These are phyloP conservation scores for Tridacna crocea DNA, from an alignment of 2,888 invertebrate genomes.

Conservation along the genomic window DNA sequence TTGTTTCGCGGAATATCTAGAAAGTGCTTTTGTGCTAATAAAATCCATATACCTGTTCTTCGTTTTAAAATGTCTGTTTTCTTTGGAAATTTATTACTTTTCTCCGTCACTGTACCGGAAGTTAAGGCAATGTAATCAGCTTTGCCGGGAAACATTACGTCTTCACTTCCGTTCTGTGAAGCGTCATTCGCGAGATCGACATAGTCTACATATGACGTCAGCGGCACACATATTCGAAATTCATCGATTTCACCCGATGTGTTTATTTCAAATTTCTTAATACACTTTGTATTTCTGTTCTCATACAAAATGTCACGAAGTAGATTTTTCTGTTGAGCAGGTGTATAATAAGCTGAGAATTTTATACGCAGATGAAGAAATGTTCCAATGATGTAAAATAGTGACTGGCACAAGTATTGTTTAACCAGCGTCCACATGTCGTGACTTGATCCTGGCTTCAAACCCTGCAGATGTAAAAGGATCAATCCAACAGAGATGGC, in stretches of 20 bases:
- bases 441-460: slow-evolving; percentile 36
- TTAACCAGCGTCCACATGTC: neutral
- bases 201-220: slow-evolving; percentile 55
- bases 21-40: slow-evolving; percentile 45
- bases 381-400: slow-evolving; percentile 30
- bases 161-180: slow-evolving; percentile 34
- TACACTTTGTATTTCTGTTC: slow-evolving; percentile 45
- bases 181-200: slow-evolving; percentile 29
- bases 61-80: slow-evolving; percentile 27
- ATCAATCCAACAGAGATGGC: neutral
- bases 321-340: slow-evolving; percentile 38
- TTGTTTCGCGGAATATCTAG: slow-evolving; percentile 42
- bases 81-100: slow-evolving; percentile 59
- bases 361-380: slow-evolving; percentile 34
- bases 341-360: slow-evolving; percentile 27
- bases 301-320: slow-evolving; percentile 36
- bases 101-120: slow-evolving; percentile 61
- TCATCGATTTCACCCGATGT: slow-evolving; percentile 21
- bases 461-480: slow-evolving; percentile 29
- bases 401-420: slow-evolving; percentile 42
- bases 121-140: slow-evolving; percentile 56
- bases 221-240: slow-evolving; percentile 25
- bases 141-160: slow-evolving; percentile 60
- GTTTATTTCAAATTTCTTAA: slow-evolving; percentile 20
- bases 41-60: slow-evolving; percentile 32